Percentiles rank a stretch among this genome's conserved stretches.
These are phyloP conservation scores for Pimpla rufipes DNA, from an alignment of 2,888 invertebrate genomes.

Conservation along the genomic window DNA sequence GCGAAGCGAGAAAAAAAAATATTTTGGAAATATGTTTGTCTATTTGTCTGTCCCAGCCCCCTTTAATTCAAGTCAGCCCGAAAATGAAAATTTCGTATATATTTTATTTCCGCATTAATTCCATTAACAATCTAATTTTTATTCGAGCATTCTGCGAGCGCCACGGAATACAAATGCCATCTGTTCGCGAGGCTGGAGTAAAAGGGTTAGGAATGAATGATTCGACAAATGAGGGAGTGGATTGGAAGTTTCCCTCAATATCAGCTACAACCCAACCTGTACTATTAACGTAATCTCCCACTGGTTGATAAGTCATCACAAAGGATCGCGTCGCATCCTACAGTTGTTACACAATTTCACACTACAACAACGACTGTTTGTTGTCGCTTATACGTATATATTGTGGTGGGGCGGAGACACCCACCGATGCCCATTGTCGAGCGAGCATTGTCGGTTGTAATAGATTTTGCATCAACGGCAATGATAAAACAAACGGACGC, in stretches of 20 bases:
- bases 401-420: constrained; percentile 49
- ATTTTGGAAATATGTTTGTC: no score
- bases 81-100: no score
- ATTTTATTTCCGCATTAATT: no score
- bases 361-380: constrained; percentile 29
- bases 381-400: constrained; percentile 18
- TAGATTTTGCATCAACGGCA: constrained; percentile 49
- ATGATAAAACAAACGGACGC: constrained; percentile 40
- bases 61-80: no score
- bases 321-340: constrained; percentile 47
- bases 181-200: no score
- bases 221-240: constrained; percentile 7
- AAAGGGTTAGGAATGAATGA: neutral
- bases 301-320: constrained; percentile 61
- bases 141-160: no score
- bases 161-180: no score
- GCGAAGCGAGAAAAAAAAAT: no score
- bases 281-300: constrained; percentile 29
- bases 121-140: no score
- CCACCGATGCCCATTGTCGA: constrained; percentile 53
- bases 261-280: neutral
- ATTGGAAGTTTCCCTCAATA: constrained; percentile 33
- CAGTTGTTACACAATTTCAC: constrained; percentile 57
- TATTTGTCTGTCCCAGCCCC: no score
- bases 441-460: constrained; percentile 45